Evolutionary conservation across 2,797 vertebrate species (phyloP), one percentile per base, ranked within the genome.

Genomic region (Characodon lateralis): DNA sequence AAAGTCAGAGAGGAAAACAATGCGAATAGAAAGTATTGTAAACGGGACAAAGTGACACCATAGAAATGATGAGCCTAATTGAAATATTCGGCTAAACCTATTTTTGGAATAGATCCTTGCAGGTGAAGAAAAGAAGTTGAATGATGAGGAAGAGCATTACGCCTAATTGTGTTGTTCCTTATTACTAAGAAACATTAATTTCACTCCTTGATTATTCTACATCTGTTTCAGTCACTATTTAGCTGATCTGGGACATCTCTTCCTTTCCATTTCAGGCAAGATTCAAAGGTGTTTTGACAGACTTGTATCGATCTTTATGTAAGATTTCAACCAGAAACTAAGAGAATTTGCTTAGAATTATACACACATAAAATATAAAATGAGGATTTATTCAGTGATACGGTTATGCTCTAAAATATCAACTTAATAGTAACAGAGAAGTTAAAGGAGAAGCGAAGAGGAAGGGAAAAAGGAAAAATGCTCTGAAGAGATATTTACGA

Each of bases 401-500:
- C 51, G 18, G 51, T 56, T 56, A 56, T 8, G 22, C 53, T 66
- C 63, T 43, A n/a, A 5, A 68, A 22, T 41, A 68, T 43, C 39
- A 31, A 55, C 79, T 78, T 39, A 83, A 77, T 0, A 73, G 75
- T 74, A 82, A 85, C 73, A 51, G 61, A 68, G 83, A 87, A 65
- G 73, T 86, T 84, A 86, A 81, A 72, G 85, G 58, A 87, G 78
- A 84, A 84, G 82, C 72, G 79, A 43, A 77, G 83, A 87, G 74
- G 79, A 75, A 84, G 83, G 84, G 71, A 87, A 77, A 85, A 88
- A 75, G 86, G 9, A 61, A 88, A 86, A 90, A 87, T 75, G 84
- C 85, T 88, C 89, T 89, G 92, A 91, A 92, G 85, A 90, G 89
- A 86, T 93, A 95, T 95, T 95, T 95, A 96, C 31, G 89, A 93